These are phyloP conservation scores for Xiphydria camelus DNA, from an alignment of 2,888 invertebrate genomes.

Conservation along the genomic window DNA sequence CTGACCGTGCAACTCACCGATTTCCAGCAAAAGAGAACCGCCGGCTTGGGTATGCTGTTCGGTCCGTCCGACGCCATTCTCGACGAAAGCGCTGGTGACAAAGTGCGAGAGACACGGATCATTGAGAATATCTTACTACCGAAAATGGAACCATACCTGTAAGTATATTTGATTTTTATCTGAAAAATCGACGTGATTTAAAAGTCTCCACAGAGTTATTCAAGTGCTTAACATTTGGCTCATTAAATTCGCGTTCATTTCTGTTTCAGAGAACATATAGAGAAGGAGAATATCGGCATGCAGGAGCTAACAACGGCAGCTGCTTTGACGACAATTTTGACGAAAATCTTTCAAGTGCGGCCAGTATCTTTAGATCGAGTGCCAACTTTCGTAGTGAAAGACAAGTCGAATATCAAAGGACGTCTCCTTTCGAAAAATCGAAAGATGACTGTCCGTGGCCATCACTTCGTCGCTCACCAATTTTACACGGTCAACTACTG, in stretches of 20 bases:
- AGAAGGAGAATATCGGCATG: conserved; percentile 65
- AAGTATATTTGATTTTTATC: too few species aligned
- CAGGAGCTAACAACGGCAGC: conserved; percentile 73
- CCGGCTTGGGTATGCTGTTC: conserved; percentile 87
- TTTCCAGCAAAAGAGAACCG: conserved; percentile 85
- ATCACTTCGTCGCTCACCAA: conserved; percentile 86
- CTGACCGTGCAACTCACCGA: conserved; percentile 79
- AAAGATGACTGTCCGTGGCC: conserved; percentile 81
- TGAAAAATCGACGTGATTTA: too few species aligned
- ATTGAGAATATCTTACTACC: conserved; percentile 75
- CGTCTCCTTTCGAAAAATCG: conserved; percentile 67
- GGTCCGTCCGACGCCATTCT: conserved; percentile 83
- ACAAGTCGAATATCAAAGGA: conserved; percentile 74
- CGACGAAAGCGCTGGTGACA: conserved; percentile 79
- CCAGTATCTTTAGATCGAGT: conserved; percentile 71
- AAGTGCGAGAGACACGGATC: conserved; percentile 73
- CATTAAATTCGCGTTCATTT: too few species aligned
- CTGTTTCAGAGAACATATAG: conserved; percentile 65
- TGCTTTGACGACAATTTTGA: conserved; percentile 79
- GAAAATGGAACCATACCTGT: conserved; percentile 72
- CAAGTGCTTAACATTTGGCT: too few species aligned
- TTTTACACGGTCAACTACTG: conserved; percentile 90
- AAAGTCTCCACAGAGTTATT: too few species aligned
- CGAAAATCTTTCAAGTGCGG: conserved; percentile 74
- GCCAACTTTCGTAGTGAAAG: conserved; percentile 83